Evolutionary conservation across 37 sponge, comb jelly and placozoan species (phyloP).

Genomic region (Beroe ovata): DNA sequence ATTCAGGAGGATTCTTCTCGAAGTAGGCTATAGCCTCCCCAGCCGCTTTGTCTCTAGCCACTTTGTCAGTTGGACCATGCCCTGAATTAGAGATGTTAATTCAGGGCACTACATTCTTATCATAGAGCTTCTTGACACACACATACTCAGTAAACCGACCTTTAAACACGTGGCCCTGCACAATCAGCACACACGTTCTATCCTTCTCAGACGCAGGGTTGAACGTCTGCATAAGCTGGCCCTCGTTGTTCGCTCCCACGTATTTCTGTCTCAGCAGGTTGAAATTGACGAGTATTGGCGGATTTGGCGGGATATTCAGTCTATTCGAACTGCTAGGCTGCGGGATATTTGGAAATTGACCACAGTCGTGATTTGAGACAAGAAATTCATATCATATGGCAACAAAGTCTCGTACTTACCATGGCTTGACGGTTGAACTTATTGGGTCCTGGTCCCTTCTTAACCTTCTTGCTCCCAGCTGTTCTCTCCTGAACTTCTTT

Average conservation of each 20-base stretch:
- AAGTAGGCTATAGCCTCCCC: slow-evolving; percentile 20
- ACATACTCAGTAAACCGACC: too few relatives aligned
- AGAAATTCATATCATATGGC: not conserved
- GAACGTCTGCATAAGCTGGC: slow-evolving; percentile 38
- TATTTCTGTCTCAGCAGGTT: slow-evolving; percentile 24
- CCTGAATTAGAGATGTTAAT: not conserved
- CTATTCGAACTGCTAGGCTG: too few relatives aligned
- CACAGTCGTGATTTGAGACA: too few relatives aligned
- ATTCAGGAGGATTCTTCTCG: slow-evolving; percentile 36
- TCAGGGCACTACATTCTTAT: not conserved
- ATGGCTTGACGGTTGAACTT: not conserved
- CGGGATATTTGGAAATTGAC: too few relatives aligned
- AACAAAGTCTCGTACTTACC: not conserved
- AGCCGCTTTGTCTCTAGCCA: slow-evolving; percentile 22
- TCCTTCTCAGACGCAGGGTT: slow-evolving; percentile 1
- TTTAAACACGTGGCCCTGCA: slow-evolving; percentile 38
- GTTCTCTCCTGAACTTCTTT: not conserved
- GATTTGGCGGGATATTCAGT: not conserved
- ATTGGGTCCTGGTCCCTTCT: not conserved
- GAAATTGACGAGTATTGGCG: slow-evolving; percentile 21
- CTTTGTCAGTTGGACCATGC: slow-evolving; percentile 16
- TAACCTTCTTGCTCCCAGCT: not conserved
- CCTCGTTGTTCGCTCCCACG: slow-evolving; percentile 39
- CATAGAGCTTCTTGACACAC: not conserved
- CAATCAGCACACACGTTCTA: slow-evolving; percentile 11